These are phyloP conservation scores for Brachirus orientalis DNA, from an alignment of 2,113 vertebrate genomes.

Conservation along the genomic window DNA sequence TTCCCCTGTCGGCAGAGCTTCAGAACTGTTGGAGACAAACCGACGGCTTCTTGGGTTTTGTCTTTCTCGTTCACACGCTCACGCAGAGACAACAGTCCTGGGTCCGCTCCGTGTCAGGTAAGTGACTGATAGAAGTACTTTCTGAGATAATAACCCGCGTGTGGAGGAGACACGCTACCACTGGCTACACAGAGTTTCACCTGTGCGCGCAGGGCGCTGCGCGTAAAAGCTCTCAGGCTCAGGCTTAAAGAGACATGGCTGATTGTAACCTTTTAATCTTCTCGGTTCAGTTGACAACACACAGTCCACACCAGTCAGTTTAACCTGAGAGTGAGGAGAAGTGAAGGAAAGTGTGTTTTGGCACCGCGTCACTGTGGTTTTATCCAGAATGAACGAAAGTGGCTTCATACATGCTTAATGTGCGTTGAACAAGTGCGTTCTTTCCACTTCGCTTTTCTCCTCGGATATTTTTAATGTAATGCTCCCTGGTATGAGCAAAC, in stretches of 20 bases:
- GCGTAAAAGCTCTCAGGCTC: not conserved
- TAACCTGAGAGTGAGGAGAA: not conserved
- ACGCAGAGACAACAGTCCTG: conserved; percentile 16
- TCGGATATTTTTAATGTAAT: not conserved
- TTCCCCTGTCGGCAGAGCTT: not conserved
- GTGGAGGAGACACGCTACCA: not conserved
- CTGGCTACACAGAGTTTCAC: not conserved
- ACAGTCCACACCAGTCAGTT: not conserved
- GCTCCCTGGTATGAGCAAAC: not conserved
- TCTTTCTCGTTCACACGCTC: not conserved
- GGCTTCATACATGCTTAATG: no score
- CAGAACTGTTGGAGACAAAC: not conserved
- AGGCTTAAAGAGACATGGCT: no score
- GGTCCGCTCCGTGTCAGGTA: conserved; percentile 58
- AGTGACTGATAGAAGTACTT: conserved; percentile 3
- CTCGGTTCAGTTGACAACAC: not conserved
- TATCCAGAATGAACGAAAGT: no score
- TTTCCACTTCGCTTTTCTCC: not conserved
- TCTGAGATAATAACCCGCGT: not conserved
- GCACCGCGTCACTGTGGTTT: no score
- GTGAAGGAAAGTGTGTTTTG: no score
- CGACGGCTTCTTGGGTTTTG: not conserved
- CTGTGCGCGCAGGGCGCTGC: not conserved
- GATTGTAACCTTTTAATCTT: not conserved
- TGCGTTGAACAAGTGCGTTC: no score